phyloP scores from a whole-genome alignment of 2,113 vertebrate species.

The Alaudala cheleensis region DNA sequence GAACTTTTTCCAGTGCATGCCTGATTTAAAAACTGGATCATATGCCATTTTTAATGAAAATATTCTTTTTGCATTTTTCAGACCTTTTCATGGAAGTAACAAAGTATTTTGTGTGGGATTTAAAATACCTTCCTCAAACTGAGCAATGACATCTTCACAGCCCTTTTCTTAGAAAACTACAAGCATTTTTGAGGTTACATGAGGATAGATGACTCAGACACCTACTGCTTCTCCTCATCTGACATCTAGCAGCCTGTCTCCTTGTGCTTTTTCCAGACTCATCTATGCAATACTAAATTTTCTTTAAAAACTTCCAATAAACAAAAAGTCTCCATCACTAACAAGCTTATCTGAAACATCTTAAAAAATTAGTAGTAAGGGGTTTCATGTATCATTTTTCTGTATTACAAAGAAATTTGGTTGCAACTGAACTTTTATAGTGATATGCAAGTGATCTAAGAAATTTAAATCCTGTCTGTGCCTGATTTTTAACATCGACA shows the following conservation, averaged over 20 bases:
- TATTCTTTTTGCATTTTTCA: background rate
- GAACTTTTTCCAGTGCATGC: background rate
- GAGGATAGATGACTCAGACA: slow-evolving; percentile 32
- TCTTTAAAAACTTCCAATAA: background rate
- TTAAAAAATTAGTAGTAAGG: background rate
- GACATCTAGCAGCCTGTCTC: background rate
- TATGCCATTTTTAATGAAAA: background rate
- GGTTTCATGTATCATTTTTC: background rate
- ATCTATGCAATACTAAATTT: background rate
- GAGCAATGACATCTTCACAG: background rate
- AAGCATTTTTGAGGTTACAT: background rate
- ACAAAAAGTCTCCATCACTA: background rate
- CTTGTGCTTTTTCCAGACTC: background rate
- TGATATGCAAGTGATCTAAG: background rate
- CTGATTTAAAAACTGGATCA: background rate
- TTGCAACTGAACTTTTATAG: background rate
- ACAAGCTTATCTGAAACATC: background rate
- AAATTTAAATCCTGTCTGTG: background rate
- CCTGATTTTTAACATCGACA: background rate
- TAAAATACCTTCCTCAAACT: background rate
- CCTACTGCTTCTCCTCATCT: slow-evolving; percentile 19
- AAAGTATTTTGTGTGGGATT: background rate
- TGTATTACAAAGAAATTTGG: background rate
- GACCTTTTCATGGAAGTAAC: background rate
- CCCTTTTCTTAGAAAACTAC: background rate